Conservation (phyloP, 2,888 invertebrate genomes). For the Troides helena region DNA sequence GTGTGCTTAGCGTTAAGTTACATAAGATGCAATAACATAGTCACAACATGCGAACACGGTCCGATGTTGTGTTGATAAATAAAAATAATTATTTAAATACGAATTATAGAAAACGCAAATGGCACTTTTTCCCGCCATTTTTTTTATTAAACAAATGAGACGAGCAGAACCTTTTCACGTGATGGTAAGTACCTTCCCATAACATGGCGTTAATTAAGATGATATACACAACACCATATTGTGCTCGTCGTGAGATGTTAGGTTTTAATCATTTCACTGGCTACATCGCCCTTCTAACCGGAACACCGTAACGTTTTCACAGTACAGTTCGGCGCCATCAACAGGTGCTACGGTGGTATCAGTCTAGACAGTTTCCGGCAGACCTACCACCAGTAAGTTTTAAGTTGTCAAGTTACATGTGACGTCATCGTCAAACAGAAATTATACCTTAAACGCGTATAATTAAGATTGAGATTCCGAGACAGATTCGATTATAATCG, state of each 20-base stretch:
- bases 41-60: slow-evolving; percentile 3
- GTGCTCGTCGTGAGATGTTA: too few relatives aligned
- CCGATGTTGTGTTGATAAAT: neutral
- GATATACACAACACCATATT: too few relatives aligned
- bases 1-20: slow-evolving; percentile 42
- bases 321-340: too few relatives aligned
- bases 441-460: slow-evolving; percentile 21
- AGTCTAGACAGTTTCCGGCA: too few relatives aligned
- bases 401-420: neutral
- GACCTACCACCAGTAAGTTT: too few relatives aligned
- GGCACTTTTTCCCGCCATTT: slow-evolving; percentile 16
- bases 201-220: neutral
- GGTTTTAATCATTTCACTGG: too few relatives aligned
- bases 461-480: slow-evolving; percentile 27
- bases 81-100: slow-evolving; percentile 15
- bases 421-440: slow-evolving; percentile 21
- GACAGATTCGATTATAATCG: neutral
- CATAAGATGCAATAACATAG: slow-evolving; percentile 29
- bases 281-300: too few relatives aligned
- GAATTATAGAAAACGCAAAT: slow-evolving; percentile 12
- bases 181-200: too few relatives aligned
- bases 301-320: too few relatives aligned
- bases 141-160: too few relatives aligned
- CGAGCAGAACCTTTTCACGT: too few relatives aligned
- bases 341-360: too few relatives aligned